Conservation (phyloP, 1,140 invertebrate species). For the Drosophila pachea region DNA sequence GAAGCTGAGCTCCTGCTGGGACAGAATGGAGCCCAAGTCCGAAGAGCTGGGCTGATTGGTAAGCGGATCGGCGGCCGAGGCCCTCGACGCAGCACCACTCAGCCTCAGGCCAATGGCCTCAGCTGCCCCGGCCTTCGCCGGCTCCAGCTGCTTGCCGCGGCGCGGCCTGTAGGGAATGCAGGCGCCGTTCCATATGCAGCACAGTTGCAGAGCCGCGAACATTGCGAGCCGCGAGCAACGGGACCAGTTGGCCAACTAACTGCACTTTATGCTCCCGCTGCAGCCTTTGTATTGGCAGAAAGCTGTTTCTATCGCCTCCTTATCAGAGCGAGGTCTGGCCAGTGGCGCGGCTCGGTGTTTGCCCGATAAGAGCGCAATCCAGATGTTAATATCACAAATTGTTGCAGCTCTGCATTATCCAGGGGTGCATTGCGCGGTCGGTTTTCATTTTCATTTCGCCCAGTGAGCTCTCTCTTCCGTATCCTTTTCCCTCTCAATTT, state of each 20-base stretch:
- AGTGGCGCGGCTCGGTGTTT: no score
- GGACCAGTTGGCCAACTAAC: slow-evolving; percentile 5
- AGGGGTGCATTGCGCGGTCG: no score
- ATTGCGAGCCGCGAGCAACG: slow-evolving; percentile 4
- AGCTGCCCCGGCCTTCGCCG: neutral
- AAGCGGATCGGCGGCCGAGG: neutral
- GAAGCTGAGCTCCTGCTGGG: slow-evolving; percentile 17
- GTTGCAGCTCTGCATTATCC: no score
- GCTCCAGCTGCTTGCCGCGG: neutral
- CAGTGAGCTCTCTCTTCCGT: no score
- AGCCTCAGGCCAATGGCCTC: neutral
- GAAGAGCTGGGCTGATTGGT: neutral
- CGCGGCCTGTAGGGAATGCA: slow-evolving; percentile 16
- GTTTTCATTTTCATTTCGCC: no score
- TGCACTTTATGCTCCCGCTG: neutral
- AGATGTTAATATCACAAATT: no score
- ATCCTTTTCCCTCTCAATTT: no score
- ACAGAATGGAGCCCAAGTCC: slow-evolving; percentile 2
- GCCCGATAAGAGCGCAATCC: no score
- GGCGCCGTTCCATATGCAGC: slow-evolving; percentile 26
- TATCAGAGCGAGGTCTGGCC: no score
- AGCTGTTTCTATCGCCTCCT: no score
- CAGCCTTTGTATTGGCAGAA: neutral
- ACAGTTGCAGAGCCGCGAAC: slow-evolving; percentile 16
- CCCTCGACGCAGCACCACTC: neutral